These are phyloP conservation scores for Anodontia alba DNA, from an alignment of 2,888 invertebrate genomes.

Conservation along the genomic window DNA sequence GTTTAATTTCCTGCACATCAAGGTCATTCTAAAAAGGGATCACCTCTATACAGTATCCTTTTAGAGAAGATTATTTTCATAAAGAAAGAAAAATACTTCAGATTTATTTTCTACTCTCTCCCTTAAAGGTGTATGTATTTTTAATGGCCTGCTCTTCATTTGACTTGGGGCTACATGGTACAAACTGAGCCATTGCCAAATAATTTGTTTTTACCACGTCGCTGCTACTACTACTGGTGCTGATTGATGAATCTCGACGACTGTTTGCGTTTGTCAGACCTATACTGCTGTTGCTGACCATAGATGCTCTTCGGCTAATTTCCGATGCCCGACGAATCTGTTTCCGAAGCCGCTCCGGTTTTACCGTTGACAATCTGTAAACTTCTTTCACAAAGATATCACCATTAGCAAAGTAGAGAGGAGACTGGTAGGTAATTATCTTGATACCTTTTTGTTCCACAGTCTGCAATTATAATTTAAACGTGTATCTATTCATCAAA, in stretches of 20 bases:
- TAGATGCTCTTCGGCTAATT: constrained; percentile 25
- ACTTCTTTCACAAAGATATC: constrained; percentile 84
- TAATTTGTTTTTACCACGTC: background rate
- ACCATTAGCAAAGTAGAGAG: constrained; percentile 85
- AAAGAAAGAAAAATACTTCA: too few relatives aligned
- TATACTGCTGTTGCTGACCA: constrained; percentile 19
- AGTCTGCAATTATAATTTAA: constrained; percentile 70
- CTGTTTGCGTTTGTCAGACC: background rate
- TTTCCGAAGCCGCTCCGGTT: constrained; percentile 77
- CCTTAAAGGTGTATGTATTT: too few relatives aligned
- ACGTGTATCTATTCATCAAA: too few relatives aligned
- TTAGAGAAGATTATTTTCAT: too few relatives aligned
- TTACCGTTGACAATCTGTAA: constrained; percentile 75
- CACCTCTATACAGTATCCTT: too few relatives aligned
- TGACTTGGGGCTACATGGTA: too few relatives aligned
- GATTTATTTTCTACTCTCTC: too few relatives aligned
- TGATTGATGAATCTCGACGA: background rate
- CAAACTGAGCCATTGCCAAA: too few relatives aligned
- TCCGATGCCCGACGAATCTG: constrained; percentile 65
- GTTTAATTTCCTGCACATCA: too few relatives aligned
- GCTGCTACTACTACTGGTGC: background rate
- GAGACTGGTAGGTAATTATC: constrained; percentile 85
- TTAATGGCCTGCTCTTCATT: too few relatives aligned
- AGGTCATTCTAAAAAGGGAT: too few relatives aligned
- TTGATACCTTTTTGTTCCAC: constrained; percentile 82